Conservation (phyloP, 2,888 invertebrate species). For the Hydraecia micacea region DNA sequence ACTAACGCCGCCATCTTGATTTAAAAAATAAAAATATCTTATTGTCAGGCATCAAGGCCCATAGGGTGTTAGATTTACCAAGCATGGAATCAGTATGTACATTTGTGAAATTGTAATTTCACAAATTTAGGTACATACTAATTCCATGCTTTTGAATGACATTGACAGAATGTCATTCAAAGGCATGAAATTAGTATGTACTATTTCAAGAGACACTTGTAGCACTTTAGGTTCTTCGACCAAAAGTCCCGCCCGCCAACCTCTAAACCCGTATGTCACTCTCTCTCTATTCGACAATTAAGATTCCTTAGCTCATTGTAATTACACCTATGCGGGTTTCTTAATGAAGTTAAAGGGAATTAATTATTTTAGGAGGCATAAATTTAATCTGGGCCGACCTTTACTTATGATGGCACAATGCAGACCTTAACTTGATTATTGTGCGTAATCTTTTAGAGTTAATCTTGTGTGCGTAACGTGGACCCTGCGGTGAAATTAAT, state of each 20-base stretch:
- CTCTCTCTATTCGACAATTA: slow-evolving; percentile 88
- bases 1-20: background rate
- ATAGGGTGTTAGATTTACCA: too few species aligned
- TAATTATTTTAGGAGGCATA: slow-evolving; percentile 89
- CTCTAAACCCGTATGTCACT: slow-evolving; percentile 70
- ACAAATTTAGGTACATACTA: background rate
- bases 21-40: too few species aligned
- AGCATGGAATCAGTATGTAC: too few species aligned
- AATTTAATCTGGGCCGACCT: slow-evolving; percentile 88
- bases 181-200: background rate
- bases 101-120: too few species aligned
- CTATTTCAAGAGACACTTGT: background rate
- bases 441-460: slow-evolving; percentile 74
- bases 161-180: background rate
- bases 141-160: background rate
- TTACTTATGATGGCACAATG: slow-evolving; percentile 85
- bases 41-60: too few species aligned
- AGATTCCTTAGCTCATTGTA: slow-evolving; percentile 90
- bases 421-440: slow-evolving; percentile 78
- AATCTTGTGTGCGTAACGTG: slow-evolving; percentile 68
- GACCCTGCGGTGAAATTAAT: slow-evolving; percentile 56
- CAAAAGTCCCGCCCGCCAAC: slow-evolving; percentile 31
- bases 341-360: slow-evolving; percentile 90
- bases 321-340: slow-evolving; percentile 90
- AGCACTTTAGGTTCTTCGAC: background rate